A percentile compares a stretch with the other conserved stretches of the same genome.
Conservation (phyloP, 2,797 vertebrate genomes). For the Lutjanus argentimaculatus region DNA sequence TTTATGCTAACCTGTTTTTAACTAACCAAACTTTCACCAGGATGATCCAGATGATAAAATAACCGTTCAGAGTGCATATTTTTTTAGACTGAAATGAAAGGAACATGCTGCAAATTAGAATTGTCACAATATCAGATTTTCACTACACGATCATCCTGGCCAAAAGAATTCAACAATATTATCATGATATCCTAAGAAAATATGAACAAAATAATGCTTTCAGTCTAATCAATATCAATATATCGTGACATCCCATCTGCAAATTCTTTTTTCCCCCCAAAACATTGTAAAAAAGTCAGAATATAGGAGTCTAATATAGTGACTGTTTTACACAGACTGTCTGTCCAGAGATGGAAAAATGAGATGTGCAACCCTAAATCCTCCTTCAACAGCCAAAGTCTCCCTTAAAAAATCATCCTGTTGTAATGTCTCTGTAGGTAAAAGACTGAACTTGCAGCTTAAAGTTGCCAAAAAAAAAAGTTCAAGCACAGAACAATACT, state of each 20-base stretch:
- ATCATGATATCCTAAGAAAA: too few species aligned
- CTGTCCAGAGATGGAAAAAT: not conserved
- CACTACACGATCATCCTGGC: too few species aligned
- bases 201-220: too few species aligned
- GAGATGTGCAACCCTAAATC: not conserved
- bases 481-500: conserved; percentile 43
- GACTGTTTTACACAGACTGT: not conserved
- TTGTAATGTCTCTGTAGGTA: conserved; percentile 2
- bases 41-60: not conserved
- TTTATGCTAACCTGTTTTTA: conserved; percentile 1
- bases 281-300: too few species aligned
- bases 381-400: not conserved
- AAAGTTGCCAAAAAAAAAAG: conserved; percentile 37
- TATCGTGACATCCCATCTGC: too few species aligned
- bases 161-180: too few species aligned
- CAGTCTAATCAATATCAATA: too few species aligned
- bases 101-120: not conserved
- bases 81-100: not conserved
- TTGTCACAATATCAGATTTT: too few species aligned
- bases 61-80: not conserved
- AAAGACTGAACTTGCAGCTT: conserved; percentile 37
- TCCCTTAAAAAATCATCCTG: not conserved
- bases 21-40: not conserved
- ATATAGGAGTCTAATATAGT: not conserved
- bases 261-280: too few species aligned